Base-by-base conservation (phyloP, 2,888 invertebrate genomes). In the Byasa hedistus region DNA sequence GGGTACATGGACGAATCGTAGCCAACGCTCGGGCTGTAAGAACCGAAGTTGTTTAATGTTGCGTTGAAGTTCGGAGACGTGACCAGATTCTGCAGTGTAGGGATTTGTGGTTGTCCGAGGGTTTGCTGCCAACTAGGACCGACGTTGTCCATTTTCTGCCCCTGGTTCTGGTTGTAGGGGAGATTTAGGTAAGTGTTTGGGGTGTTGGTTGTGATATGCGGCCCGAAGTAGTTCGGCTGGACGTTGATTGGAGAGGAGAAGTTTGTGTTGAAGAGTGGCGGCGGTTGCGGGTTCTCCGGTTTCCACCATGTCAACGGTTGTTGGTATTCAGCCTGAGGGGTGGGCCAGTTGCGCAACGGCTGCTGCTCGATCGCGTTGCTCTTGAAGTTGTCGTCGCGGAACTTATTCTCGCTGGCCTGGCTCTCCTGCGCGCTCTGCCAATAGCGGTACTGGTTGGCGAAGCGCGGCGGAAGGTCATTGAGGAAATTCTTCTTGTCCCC, bases 1-100 rank as follows among this genome's bases (percentile, higher is more conserved):
- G 90, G 89, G 73, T 90, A 91, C 90, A 90, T 88, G 0, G 85
- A 76, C 0, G 90, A 81, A 69, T 91, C 91, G 70, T 89, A 91
- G 8, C 81, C 79, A 0, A 85, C 84, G 0, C 83, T 56, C 0
- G 85, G 76, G 0, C 80, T 76, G 71, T 84, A 89, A 0, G 79
- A 75, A 19, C 79, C 82, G 71, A 83, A 88, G 65, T 73, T 87
- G 70, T 77, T 90, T 73, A 84, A 73, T 3, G 81, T 85, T 17
- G 86, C 85, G 68, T 85, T 92, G 69, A 86, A 89, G 61, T 81
- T 86, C 0, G 86, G 84, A 0, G 88, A 81, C 2, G 84, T 76
- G 0, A 86, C 87, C 12, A 88, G 54, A 48, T 81, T 86, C 69
- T 87, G 89, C 21, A 88, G 62, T 0, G 81, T 78, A 27, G 83